Evolutionary conservation across 2,797 vertebrate genomes (phyloP).

Genomic region (Otus scops): DNA sequence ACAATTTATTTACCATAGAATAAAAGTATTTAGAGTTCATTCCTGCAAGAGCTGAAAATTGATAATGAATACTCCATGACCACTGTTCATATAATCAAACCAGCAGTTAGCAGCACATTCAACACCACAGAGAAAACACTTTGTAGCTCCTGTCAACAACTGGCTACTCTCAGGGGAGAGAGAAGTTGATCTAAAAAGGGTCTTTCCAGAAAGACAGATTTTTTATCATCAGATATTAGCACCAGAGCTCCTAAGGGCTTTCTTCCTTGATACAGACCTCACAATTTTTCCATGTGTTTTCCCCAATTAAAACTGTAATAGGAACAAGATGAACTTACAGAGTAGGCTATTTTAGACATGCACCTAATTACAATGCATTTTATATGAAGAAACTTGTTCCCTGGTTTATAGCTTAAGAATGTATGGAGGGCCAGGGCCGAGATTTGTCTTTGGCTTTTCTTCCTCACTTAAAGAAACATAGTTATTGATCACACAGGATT

Average conservation of each 20-base stretch:
- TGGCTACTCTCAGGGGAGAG: accelerated
- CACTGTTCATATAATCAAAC: background rate
- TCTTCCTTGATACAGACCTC: background rate
- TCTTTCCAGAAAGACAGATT: background rate
- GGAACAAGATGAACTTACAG: background rate
- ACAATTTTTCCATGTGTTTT: background rate
- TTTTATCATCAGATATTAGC: background rate
- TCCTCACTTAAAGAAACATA: background rate
- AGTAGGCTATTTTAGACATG: background rate
- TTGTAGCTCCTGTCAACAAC: background rate
- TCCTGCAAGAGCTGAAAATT: background rate
- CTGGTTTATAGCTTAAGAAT: background rate
- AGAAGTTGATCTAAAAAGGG: background rate
- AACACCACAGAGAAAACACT: background rate
- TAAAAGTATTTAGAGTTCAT: background rate
- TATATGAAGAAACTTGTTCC: background rate
- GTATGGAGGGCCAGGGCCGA: background rate
- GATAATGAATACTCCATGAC: background rate
- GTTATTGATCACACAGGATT: background rate
- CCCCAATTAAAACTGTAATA: background rate
- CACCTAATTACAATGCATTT: background rate
- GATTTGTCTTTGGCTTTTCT: background rate
- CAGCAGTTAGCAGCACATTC: background rate
- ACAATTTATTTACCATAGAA: background rate
- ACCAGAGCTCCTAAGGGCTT: background rate